Base-by-base conservation (phyloP, 2,797 vertebrate species). In the Tarsius wallacei region DNA sequence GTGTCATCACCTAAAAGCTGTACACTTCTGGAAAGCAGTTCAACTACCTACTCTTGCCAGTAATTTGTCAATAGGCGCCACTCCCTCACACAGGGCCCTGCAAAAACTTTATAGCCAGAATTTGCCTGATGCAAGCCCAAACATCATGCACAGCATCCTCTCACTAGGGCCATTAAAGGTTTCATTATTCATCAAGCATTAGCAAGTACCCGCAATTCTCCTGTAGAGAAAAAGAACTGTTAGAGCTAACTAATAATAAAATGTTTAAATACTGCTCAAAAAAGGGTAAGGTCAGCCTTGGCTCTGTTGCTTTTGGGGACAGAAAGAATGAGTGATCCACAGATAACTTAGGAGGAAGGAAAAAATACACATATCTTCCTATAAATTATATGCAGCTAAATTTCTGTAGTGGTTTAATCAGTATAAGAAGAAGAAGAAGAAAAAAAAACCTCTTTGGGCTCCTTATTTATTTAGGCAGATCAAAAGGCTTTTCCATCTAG, bases 401-500 rank as follows among this genome's bases (percentile, higher is more conserved):
- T 97, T 96, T 94, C 88, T 94, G 74, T 55, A 19, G 74, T 93
- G 77, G 88, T 73, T 97, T 98, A 93, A 97, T 97, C 93, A 93
- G 93, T 89, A 95, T 81, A 80, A 42, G 42, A 95, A 81, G 59
- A 71, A 28, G 31, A 22, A 61, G 59, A 80, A 84, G 26, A 24
- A 64, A 86, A 57, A 89, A 83, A 80, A 94, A 83, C 96, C 87
- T 98, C 97, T 98, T 98, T 98, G 97, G 97, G 98, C 96, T 98
- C 97, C 97, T 98, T 98, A 97, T 98, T 99, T 98, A 98, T 98
- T 98, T 98, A 98, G 98, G 83, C 96, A 99, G 98, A 99, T 98
- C 98, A 99, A 99, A 99, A 98, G 95, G 97, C 98, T 98, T 98
- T 98, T 98, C 98, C 97, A 98, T 98, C 97, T 87, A 98, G 98